Evolutionary conservation across 2,797 vertebrate genomes (phyloP).

Genomic region (Rhynchonycteris naso): DNA sequence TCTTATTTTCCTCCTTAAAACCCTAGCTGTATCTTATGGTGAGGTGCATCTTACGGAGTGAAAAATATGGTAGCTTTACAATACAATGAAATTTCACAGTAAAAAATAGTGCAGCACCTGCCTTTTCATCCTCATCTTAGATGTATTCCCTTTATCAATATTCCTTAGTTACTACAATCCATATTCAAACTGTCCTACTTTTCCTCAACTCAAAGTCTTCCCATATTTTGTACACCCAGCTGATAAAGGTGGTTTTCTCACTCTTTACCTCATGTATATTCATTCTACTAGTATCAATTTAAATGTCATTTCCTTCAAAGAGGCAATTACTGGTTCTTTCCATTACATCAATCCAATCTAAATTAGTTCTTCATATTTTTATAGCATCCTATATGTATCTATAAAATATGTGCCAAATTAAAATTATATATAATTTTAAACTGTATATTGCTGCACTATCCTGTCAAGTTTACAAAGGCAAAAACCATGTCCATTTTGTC

Average conservation of each 20-base stretch:
- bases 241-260: background rate
- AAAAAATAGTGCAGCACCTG: background rate
- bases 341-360: background rate
- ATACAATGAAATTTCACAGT: background rate
- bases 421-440: background rate
- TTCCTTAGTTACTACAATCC: background rate
- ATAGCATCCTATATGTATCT: background rate
- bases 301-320: background rate
- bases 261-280: background rate
- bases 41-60: too few species aligned
- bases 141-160: background rate
- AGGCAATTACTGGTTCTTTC: background rate
- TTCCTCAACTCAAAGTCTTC: background rate
- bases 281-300: background rate
- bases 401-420: background rate
- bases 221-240: background rate
- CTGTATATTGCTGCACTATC: background rate
- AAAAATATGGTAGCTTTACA: background rate
- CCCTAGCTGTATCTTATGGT: too few species aligned
- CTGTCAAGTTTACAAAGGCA: background rate
- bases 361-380: background rate
- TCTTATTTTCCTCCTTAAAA: too few species aligned
- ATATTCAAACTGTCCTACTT: background rate
- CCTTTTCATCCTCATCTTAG: background rate
- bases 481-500: background rate